Conservation (phyloP, 2,113 vertebrate genomes). For the Strigops habroptila region DNA sequence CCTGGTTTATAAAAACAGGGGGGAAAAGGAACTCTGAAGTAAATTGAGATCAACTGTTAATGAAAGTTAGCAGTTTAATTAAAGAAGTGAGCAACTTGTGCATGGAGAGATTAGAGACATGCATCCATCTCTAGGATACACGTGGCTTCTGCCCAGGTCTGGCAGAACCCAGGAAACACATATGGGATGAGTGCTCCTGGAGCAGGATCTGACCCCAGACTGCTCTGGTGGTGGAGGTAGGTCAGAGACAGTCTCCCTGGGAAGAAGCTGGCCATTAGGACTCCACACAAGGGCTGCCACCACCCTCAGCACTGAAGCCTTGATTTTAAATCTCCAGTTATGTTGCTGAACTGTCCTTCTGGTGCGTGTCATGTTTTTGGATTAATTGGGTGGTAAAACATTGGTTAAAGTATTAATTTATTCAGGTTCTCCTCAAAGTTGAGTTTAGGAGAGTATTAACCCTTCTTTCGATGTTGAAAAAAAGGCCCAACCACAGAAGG, state of each 20-base stretch:
- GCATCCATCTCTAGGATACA: not conserved
- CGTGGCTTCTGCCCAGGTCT: not conserved
- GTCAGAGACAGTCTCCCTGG: not conserved
- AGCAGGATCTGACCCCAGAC: not conserved
- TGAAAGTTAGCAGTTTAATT: constrained; percentile 45
- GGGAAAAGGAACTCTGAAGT: not conserved
- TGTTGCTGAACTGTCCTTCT: not conserved
- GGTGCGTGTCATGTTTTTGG: not conserved
- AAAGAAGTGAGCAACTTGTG: not conserved
- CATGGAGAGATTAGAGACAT: not conserved
- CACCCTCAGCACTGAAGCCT: not conserved
- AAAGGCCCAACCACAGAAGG: not conserved
- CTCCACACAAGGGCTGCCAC: not conserved
- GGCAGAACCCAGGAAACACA: not conserved
- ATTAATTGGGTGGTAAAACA: not conserved
- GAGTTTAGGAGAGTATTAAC: not conserved
- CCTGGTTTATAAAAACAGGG: not conserved
- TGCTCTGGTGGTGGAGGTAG: not conserved
- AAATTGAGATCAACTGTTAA: constrained; percentile 8
- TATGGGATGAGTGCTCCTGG: not conserved
- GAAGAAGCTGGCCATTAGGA: rapidly evolving
- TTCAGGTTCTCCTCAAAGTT: not conserved
- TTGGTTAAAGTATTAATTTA: not conserved
- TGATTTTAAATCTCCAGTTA: not conserved
- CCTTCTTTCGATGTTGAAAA: not conserved